Evolutionary conservation across 1,140 invertebrate genomes (phyloP).

Genomic region (Brachionus rubens): DNA sequence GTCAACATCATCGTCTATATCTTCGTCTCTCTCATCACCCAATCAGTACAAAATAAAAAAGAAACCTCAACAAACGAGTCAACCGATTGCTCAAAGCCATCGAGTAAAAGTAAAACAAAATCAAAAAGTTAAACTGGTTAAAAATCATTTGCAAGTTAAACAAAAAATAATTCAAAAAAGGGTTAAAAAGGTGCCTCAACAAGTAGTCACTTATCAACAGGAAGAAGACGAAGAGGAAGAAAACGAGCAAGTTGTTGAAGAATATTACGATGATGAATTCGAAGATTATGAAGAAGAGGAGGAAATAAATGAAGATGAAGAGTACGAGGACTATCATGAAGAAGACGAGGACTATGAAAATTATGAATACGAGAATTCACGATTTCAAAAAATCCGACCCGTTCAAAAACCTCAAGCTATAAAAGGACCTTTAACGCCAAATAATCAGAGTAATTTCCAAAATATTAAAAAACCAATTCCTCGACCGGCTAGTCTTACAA

Average conservation of each 20-base stretch:
- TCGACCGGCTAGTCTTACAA: background rate
- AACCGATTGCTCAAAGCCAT: background rate
- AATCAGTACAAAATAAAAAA: background rate
- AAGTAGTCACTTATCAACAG: background rate
- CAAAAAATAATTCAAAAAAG: background rate
- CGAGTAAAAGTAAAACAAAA: background rate
- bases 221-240: background rate
- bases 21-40: background rate
- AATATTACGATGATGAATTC: background rate
- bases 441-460: background rate
- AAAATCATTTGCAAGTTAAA: background rate
- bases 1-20: constrained; percentile 8
- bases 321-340: background rate
- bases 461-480: background rate
- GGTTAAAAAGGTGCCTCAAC: background rate
- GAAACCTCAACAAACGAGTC: background rate
- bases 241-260: background rate
- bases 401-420: background rate
- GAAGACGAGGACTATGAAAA: background rate
- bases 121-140: background rate
- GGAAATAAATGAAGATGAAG: background rate
- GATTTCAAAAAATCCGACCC: background rate
- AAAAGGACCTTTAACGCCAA: background rate
- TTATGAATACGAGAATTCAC: background rate
- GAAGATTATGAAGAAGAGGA: background rate